Conservation (phyloP, 2,113 vertebrate genomes). For the Cichladusa arquata region DNA sequence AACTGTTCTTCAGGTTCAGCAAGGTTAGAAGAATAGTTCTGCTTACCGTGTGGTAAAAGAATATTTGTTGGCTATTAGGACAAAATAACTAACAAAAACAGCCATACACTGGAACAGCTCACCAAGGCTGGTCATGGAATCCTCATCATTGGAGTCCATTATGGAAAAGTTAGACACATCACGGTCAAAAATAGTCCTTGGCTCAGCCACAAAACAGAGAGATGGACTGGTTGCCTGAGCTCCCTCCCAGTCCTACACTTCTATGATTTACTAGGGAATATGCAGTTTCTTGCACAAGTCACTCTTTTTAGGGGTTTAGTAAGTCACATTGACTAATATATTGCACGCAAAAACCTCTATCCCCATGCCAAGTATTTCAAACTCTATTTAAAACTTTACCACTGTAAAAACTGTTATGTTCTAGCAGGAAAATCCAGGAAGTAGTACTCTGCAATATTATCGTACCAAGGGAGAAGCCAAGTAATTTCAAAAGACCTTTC, state of each 20-base stretch:
- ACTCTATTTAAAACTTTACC: slow-evolving; percentile 50
- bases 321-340: slow-evolving; percentile 45
- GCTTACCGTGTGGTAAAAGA: slow-evolving; percentile 19
- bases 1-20: slow-evolving; percentile 44
- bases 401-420: slow-evolving; percentile 40
- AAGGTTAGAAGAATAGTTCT: slow-evolving; percentile 41
- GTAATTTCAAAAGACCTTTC: slow-evolving; percentile 31
- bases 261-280: slow-evolving; percentile 53
- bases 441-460: slow-evolving; percentile 6
- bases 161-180: slow-evolving; percentile 53
- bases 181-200: slow-evolving; percentile 46
- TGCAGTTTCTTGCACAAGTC: slow-evolving; percentile 31
- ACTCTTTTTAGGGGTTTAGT: slow-evolving; percentile 27
- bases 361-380: slow-evolving; percentile 40
- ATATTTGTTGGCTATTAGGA: slow-evolving; percentile 32
- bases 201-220: not conserved
- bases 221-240: not conserved
- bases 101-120: slow-evolving; percentile 25
- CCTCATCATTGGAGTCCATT: slow-evolving; percentile 35
- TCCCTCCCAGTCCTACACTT: slow-evolving; percentile 24
- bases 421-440: slow-evolving; percentile 52
- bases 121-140: not conserved
- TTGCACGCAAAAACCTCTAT: slow-evolving; percentile 29
- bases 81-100: slow-evolving; percentile 58
- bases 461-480: slow-evolving; percentile 2